A percentile compares a stretch with the other conserved stretches of the same genome.
Conservation (phyloP, 2,888 invertebrate species). For the Lasioglossum vierecki region DNA sequence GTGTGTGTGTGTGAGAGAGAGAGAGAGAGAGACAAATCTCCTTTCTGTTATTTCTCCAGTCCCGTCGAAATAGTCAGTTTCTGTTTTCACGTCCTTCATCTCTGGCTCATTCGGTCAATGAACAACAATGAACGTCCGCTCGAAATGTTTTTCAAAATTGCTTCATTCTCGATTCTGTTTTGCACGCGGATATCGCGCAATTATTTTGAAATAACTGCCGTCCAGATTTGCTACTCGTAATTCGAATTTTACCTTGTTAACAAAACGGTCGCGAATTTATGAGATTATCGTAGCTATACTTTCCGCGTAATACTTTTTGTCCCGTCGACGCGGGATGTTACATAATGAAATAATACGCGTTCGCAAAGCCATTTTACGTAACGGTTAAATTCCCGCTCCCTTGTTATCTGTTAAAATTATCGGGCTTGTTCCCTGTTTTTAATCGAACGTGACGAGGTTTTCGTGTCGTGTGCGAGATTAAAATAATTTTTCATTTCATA, state of each 20-base stretch:
- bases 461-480: background rate
- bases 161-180: background rate
- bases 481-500: constrained; percentile 15
- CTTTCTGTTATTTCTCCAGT: background rate
- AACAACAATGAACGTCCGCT: background rate
- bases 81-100: background rate
- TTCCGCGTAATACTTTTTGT: constrained; percentile 8
- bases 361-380: constrained; percentile 38
- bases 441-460: background rate
- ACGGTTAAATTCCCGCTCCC: constrained; percentile 33
- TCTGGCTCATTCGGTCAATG: background rate
- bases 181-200: background rate
- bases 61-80: background rate
- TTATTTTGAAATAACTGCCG: constrained; percentile 10
- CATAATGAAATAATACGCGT: constrained; percentile 41
- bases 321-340: constrained; percentile 14
- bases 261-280: constrained; percentile 17
- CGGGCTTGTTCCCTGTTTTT: background rate
- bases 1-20: too few species aligned
- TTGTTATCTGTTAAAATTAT: constrained; percentile 25
- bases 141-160: background rate
- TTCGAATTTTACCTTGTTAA: constrained; percentile 24
- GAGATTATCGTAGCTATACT: constrained; percentile 27
- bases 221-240: constrained; percentile 7
- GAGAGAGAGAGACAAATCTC: background rate